These are phyloP conservation scores for Eretmochelys imbricata DNA, from an alignment of 2,113 vertebrate genomes.

Conservation along the genomic window DNA sequence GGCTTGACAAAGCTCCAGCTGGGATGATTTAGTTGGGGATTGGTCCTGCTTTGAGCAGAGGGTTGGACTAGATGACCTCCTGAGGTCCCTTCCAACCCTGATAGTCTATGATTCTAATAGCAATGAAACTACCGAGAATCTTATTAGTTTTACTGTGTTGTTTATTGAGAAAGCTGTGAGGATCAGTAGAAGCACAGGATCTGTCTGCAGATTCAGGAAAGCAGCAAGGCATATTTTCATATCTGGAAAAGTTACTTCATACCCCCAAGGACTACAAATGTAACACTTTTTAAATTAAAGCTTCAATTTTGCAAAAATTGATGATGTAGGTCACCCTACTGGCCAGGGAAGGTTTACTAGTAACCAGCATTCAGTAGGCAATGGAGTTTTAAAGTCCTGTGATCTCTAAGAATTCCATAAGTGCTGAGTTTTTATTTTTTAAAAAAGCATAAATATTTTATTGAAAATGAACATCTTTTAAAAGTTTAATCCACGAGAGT, in stretches of 20 bases:
- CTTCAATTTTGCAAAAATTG: constrained; percentile 25
- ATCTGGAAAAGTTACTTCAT: constrained; percentile 15
- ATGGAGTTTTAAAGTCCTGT: constrained; percentile 49
- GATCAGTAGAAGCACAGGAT: neutral
- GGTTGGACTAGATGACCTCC: too few species aligned
- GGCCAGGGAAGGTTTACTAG: neutral
- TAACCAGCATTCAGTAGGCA: neutral
- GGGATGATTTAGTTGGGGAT: too few species aligned
- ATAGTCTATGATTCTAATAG: neutral
- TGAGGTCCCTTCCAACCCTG: too few species aligned
- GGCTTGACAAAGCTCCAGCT: too few species aligned
- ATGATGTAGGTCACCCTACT: constrained; percentile 8
- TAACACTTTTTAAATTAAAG: constrained; percentile 36
- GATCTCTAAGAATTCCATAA: constrained; percentile 47
- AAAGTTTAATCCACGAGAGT: neutral
- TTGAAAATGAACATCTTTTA: neutral
- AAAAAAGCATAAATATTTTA: constrained; percentile 31
- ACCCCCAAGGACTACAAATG: neutral
- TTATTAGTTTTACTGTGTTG: constrained; percentile 1
- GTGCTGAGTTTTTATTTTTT: constrained; percentile 39
- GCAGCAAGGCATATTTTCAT: neutral
- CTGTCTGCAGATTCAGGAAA: neutral
- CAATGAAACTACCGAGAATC: neutral
- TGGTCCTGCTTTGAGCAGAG: too few species aligned
- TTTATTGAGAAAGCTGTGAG: neutral